Conservation (phyloP, 2,888 invertebrate species). For the Sialis fuliginosa region DNA sequence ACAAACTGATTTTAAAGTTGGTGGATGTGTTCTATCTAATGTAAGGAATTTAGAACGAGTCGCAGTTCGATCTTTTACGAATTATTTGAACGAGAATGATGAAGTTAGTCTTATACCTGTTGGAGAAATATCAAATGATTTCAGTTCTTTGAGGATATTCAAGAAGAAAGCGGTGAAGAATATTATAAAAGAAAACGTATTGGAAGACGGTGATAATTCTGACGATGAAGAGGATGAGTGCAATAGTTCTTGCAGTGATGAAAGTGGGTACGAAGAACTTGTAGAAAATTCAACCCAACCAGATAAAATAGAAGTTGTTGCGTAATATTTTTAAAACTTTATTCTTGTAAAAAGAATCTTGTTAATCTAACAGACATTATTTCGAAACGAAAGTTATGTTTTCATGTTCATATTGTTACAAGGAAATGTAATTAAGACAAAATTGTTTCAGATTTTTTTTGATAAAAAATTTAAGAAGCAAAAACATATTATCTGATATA, state of each 20-base stretch:
- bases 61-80: constrained; percentile 10
- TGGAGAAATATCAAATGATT: constrained; percentile 23
- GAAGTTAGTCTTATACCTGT: constrained; percentile 26
- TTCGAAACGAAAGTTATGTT: no score
- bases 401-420: no score
- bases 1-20: constrained; percentile 24
- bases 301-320: constrained; percentile 1
- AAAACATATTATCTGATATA: no score
- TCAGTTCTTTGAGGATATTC: constrained; percentile 26
- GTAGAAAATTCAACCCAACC: constrained; percentile 24
- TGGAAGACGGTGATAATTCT: constrained; percentile 22
- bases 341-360: no score
- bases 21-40: constrained; percentile 20
- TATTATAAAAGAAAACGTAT: constrained; percentile 10
- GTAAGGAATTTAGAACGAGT: constrained; percentile 20
- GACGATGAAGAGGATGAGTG: constrained; percentile 28
- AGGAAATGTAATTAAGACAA: no score
- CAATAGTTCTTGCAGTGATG: constrained; percentile 74
- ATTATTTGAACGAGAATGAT: constrained; percentile 18
- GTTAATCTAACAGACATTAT: not conserved
- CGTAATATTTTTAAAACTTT: not conserved
- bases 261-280: constrained; percentile 77
- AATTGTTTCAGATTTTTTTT: no score
- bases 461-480: no score
- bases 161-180: constrained; percentile 15